A percentile compares a stretch with the other conserved stretches of the same genome.
phyloP scores from a whole-genome alignment of 2,113 vertebrate genomes.

The Scatophagus argus region DNA sequence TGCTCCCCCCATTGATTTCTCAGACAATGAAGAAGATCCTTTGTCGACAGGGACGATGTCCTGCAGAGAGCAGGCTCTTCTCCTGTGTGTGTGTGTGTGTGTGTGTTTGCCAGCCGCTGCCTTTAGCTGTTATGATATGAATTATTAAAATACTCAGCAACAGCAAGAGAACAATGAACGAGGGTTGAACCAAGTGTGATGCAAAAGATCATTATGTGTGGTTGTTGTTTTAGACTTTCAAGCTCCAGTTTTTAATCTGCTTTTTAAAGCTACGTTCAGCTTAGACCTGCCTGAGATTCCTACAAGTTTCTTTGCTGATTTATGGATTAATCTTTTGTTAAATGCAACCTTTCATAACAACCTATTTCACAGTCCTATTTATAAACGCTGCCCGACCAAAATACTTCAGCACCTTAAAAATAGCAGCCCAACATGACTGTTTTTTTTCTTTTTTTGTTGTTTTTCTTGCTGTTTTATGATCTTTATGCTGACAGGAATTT shows the following conservation, averaged over 20 bases:
- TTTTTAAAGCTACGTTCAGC: conserved; percentile 8
- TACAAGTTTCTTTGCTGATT: conserved; percentile 13
- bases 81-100: conserved; percentile 29
- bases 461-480: not conserved
- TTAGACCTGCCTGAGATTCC: conserved; percentile 9
- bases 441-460: too few species aligned
- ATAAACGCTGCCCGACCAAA: conserved; percentile 37
- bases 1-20: conserved; percentile 62
- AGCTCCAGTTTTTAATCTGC: conserved; percentile 34
- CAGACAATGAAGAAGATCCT: conserved; percentile 73
- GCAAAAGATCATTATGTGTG: conserved; percentile 24
- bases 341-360: conserved; percentile 25
- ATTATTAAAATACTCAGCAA: conserved; percentile 58
- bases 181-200: conserved; percentile 33
- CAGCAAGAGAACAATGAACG: conserved; percentile 4
- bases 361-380: conserved; percentile 36
- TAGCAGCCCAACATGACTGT: not conserved
- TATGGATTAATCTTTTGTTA: conserved; percentile 28
- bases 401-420: conserved; percentile 52
- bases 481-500: conserved; percentile 13
- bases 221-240: conserved; percentile 35
- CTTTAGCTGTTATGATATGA: conserved; percentile 55
- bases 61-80: conserved; percentile 55
- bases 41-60: conserved; percentile 67
- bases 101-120: conserved; percentile 20